Conservation (phyloP, 2,113 vertebrate genomes). For the Pongo abelii region DNA sequence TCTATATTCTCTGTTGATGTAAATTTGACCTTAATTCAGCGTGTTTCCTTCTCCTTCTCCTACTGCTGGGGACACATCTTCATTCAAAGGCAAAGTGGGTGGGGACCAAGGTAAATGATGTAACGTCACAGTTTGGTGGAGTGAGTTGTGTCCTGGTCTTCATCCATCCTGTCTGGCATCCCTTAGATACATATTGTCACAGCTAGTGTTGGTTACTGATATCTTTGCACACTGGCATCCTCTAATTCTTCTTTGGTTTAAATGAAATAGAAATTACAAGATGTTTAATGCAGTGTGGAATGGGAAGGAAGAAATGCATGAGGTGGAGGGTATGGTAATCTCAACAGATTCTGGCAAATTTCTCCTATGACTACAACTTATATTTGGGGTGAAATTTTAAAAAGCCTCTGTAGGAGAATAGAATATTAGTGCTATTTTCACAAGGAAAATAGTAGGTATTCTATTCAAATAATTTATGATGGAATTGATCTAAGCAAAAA, state of each 20-base stretch:
- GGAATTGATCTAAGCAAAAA: slow-evolving; percentile 2
- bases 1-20: neutral
- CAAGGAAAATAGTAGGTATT: neutral
- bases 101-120: neutral
- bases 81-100: neutral
- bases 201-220: neutral
- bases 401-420: neutral
- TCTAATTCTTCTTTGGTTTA: neutral
- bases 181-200: neutral
- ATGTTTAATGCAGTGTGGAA: neutral
- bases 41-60: neutral
- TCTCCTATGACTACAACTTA: slow-evolving; percentile 11
- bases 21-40: neutral
- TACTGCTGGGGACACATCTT: neutral
- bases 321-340: neutral
- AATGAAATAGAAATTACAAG: slow-evolving; percentile 1
- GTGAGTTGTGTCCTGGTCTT: neutral
- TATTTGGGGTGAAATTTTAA: neutral
- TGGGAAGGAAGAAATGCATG: neutral
- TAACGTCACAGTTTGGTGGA: neutral
- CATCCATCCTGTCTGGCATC: neutral
- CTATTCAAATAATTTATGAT: slow-evolving; percentile 20
- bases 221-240: neutral
- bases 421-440: slow-evolving; percentile 28
- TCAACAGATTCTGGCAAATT: neutral